Conservation (phyloP, 2,113 vertebrate species). For the Scopus umbretta region DNA sequence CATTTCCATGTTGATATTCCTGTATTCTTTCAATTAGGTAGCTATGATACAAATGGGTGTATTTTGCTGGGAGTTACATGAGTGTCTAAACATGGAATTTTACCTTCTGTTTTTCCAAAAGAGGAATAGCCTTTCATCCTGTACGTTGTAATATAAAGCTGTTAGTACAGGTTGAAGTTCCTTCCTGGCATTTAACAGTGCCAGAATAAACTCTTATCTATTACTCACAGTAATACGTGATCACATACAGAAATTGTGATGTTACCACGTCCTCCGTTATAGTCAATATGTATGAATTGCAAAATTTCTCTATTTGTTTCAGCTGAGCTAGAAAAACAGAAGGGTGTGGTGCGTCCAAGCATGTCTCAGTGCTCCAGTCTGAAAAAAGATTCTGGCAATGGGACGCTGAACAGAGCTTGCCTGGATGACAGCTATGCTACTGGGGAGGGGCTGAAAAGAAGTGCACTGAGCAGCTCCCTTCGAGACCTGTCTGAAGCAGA, state of each 20-base stretch:
- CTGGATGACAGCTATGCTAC: slow-evolving; percentile 93
- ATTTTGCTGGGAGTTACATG: background rate
- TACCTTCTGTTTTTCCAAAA: background rate
- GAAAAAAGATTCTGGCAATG: slow-evolving; percentile 89
- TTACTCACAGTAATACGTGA: background rate
- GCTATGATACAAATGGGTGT: fast-evolving
- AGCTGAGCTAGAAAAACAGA: slow-evolving; percentile 98
- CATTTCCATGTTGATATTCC: background rate
- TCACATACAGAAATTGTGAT: background rate
- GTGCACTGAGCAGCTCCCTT: slow-evolving; percentile 95
- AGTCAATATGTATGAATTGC: background rate
- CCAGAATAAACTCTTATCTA: background rate
- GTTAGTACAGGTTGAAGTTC: background rate
- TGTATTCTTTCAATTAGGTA: background rate
- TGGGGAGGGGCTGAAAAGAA: slow-evolving; percentile 91
- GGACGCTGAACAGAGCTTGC: slow-evolving; percentile 83
- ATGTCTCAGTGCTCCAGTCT: slow-evolving; percentile 89
- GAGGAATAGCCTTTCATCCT: background rate
- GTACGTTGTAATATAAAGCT: background rate
- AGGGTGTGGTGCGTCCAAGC: slow-evolving; percentile 89
- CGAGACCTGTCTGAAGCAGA: slow-evolving; percentile 95
- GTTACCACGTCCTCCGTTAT: background rate
- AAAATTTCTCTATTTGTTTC: background rate
- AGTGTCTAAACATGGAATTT: background rate
- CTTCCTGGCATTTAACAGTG: background rate